Evolutionary conservation across 1,140 invertebrate genomes (phyloP), one percentile per base, ranked within the genome.

Genomic region (Megalopta genalis): DNA sequence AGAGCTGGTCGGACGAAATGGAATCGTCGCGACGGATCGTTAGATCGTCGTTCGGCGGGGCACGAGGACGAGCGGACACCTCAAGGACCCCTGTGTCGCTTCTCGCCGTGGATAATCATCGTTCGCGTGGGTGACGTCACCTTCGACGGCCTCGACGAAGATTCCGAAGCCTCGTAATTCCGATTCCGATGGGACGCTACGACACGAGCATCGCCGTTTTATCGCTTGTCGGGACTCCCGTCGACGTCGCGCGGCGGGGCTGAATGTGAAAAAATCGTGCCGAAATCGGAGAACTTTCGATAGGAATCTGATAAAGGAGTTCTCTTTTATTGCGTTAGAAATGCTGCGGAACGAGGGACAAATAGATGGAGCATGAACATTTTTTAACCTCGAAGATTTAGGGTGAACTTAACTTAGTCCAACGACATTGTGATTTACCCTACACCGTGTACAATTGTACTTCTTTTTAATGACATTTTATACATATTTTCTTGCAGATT

Each of bases 101-200:
- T n/a, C 39, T 16, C 8, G 9, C n/a, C 12, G 39, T n/a, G 39
- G 64, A 66, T 66, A 66, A 66, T 66, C 64, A 66, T 66, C 64
- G 64, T 46, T 7, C 64, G 64, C 39, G 64, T 49, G 39, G 64
- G 39, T 66, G 64, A 66, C 64, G 64, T 66, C 64, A 66, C 10
- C 46, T 46, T 66, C 39, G 12, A n/a, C 25, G 64, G 23, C 64
- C 64, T 66, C 64, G 64, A 18, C 64, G 64, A n/a, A 21, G 54
- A 66, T 66, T 66, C 64, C 64, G 39, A 66, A 46, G 64, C 64
- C n/a, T 66, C 64, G 64, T 66, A 66, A 66, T 66, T 66, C 64
- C 64, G 64, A 66, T 66, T 66, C 64, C 64, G 46, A 66, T 49
- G 46, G 42, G 63, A 62, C 62, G 46, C 54, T 25, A 16, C 27